Conservation (phyloP, 2,888 invertebrate species). For the Pocota personata region DNA sequence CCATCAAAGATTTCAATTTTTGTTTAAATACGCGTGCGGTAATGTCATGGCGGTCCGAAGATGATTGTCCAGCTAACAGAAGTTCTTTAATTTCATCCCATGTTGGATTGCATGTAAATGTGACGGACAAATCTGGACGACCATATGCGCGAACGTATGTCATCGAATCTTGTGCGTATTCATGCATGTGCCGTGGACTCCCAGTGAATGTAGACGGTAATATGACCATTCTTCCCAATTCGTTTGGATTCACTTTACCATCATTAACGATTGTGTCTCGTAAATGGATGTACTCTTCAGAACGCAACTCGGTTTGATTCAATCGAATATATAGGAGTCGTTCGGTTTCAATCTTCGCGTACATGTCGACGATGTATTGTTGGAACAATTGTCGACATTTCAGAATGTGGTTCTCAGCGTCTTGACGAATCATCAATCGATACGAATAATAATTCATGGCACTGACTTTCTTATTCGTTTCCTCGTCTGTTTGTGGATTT, state of each 20-base stretch:
- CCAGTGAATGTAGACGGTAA: too few species aligned
- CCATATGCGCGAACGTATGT: constrained; percentile 15
- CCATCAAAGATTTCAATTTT: too few species aligned
- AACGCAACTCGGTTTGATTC: constrained; percentile 76
- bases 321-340: constrained; percentile 76
- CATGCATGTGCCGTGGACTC: constrained; percentile 22
- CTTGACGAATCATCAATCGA: too few species aligned
- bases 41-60: too few species aligned
- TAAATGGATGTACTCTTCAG: constrained; percentile 78
- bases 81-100: constrained; percentile 10
- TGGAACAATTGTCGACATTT: constrained; percentile 76
- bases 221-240: too few species aligned
- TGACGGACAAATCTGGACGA: constrained; percentile 18
- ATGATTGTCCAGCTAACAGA: too few species aligned
- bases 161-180: constrained; percentile 28
- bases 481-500: too few species aligned
- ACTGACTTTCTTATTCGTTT: too few species aligned
- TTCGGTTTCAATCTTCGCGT: constrained; percentile 78
- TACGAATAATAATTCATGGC: too few species aligned
- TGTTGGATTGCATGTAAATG: constrained; percentile 28
- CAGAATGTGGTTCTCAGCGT: too few species aligned
- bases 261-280: constrained; percentile 76
- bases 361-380: constrained; percentile 79
- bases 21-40: too few species aligned
- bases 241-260: too few species aligned